A percentile compares a stretch with the other conserved stretches of the same genome.
Conservation (phyloP, 2,888 invertebrate genomes). For the Lordiphosa fenestrarum region DNA sequence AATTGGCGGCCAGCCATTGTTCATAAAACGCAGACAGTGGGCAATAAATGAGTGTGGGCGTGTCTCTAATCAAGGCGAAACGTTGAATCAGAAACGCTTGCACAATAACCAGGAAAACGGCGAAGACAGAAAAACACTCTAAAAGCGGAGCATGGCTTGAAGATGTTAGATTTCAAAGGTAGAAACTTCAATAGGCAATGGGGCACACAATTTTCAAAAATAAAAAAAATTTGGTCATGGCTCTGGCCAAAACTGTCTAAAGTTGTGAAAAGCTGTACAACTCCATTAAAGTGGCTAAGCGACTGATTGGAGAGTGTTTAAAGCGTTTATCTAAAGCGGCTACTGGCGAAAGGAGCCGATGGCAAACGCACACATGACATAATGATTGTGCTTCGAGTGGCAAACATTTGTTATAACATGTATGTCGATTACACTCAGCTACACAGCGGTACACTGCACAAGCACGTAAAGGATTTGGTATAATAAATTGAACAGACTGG, state of each 20-base stretch:
- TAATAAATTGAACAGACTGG: too few species aligned
- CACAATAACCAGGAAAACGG: constrained; percentile 36
- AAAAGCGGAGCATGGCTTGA: not conserved
- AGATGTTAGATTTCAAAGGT: not conserved
- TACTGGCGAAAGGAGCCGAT: constrained; percentile 1
- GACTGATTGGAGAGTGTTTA: constrained; percentile 54
- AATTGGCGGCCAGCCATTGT: constrained; percentile 28
- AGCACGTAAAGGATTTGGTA: too few species aligned
- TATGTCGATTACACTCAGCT: constrained; percentile 12
- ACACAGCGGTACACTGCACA: too few species aligned
- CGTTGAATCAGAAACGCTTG: constrained; percentile 9
- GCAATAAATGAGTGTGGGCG: constrained; percentile 19
- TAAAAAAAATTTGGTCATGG: not conserved
- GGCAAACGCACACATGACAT: constrained; percentile 47
- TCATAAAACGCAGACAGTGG: constrained; percentile 3
- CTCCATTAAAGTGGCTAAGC: constrained; percentile 15
- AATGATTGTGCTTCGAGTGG: constrained; percentile 53
- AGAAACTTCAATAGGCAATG: too few species aligned
- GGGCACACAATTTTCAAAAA: too few species aligned
- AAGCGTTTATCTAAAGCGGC: not conserved
- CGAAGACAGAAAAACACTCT: not conserved
- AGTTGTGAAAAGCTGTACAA: constrained; percentile 1
- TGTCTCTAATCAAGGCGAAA: constrained; percentile 17
- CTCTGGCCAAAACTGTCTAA: not conserved
- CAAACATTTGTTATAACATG: constrained; percentile 56